A percentile compares a stretch with the other conserved stretches of the same genome.
Evolutionary conservation across 1,140 invertebrate species (phyloP).

Genomic region (Aradophagus sp.): DNA sequence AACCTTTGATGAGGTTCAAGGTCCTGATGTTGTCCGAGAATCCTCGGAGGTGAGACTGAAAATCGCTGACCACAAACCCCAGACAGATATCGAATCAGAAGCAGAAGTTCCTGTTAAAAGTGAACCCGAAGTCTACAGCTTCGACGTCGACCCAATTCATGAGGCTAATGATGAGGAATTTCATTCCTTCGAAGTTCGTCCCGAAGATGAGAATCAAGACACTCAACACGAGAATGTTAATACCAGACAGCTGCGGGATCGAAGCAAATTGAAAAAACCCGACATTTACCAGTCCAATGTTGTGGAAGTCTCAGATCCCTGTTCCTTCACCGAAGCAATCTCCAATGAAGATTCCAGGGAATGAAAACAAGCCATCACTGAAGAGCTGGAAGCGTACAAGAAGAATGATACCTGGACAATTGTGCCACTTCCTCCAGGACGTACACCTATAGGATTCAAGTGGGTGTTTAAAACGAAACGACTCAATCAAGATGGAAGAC

Average conservation of each 20-base stretch:
- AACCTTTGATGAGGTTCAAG: constrained; percentile 4
- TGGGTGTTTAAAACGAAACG: constrained; percentile 28
- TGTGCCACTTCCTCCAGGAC: constrained; percentile 36
- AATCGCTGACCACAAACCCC: neutral
- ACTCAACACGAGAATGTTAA: neutral
- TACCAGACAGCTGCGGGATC: constrained; percentile 2
- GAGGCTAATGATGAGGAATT: neutral
- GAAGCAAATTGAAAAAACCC: constrained; percentile 6
- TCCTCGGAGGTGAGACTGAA: neutral
- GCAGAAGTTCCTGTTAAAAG: no score
- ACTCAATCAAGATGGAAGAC: neutral
- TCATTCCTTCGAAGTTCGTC: neutral
- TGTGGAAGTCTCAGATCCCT: neutral
- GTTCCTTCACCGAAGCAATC: constrained; percentile 7
- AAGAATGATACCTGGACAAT: constrained; percentile 55
- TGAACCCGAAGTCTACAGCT: no score
- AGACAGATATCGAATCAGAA: neutral
- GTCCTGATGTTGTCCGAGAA: neutral
- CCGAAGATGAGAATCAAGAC: neutral
- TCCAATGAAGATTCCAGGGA: constrained; percentile 8
- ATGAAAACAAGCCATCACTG: constrained; percentile 56
- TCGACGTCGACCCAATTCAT: no score
- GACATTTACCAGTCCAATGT: neutral
- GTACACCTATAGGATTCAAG: constrained; percentile 5
- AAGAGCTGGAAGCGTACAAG: constrained; percentile 51